Evolutionary conservation across 1,140 invertebrate species (phyloP), one percentile per base, ranked within the genome.

Genomic region (Centruroides vittatus): DNA sequence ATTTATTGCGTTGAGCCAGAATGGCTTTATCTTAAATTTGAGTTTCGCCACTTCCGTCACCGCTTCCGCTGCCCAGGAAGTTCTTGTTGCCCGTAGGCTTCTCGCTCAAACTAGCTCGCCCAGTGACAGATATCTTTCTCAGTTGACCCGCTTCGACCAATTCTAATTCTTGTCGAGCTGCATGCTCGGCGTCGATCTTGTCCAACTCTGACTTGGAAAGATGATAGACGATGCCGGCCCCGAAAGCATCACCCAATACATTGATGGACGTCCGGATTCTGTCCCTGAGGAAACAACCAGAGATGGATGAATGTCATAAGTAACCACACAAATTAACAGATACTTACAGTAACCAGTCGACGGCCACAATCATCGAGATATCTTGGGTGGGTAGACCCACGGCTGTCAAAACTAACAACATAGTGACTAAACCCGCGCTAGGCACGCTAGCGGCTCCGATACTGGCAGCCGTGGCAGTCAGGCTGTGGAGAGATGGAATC

Each of bases 181-280:
- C 41, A 41, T 41, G 13, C 48, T 70, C 69, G 8, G 60, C 61
- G 35, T 70, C 68, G 48, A 78, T 73, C 60, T 76, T 75, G 35
- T 79, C 78, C 49, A 92, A 78, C 71, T 96, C 89, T 12, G 82
- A 80, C 74, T 86, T 85, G 50, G 88, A 93, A 57, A 95, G 80
- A 67, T 93, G 82, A 70, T 93, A 83, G 5, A 98, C 93, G 36
- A 98, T 86, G 61, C 91, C 89, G 47, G 93, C 91, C 49, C 93
- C 94, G 52, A 96, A 78, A 55, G 90, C 88, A 75, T 98, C 94
- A 62, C 94, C 94, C 69, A 95, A 83, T 12, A 98, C 93, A 74
- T 98, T 98, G 66, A 97, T 92, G 62, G 92, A 90, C 49, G 94
- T 98, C 56, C 94, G 83, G 80, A 97, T 93, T 65, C 93, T 86